Evolutionary conservation across 2,888 invertebrate species (phyloP), one percentile per base, ranked within the genome.

Genomic region (Cordilura impudica): DNA sequence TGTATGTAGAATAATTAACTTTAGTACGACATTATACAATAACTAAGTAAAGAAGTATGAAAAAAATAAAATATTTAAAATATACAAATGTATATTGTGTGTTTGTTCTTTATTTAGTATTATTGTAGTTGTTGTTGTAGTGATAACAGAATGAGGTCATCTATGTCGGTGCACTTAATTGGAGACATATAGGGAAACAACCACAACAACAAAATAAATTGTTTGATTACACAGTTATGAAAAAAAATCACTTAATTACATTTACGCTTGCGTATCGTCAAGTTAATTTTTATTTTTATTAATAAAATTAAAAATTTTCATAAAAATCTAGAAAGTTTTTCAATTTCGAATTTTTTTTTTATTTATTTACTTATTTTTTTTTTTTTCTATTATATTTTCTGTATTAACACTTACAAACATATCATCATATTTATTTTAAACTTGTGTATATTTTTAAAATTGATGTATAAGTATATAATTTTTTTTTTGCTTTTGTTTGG

Each of bases 211-310:
- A 51, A 19, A 39, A 45, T n/a, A n/a, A n/a, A n/a, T n/a, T n/a
- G n/a, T n/a, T n/a, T 19, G n/a, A 61, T 65, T 47, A 29, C 14
- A 45, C 19, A 14, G 10, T 53, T 65, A 31, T 45, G n/a, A 67
- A 51, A 51, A 67, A n/a, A 61, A 66, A 49, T 56, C 3, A 18
- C 21, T 31, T 45, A 5, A 53, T n/a, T 54, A 47, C 56, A 73
- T 58, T 61, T 80, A 81, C 82, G 82, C 82, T 82, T 81, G 82
- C 82, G 82, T 82, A 74, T n/a, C n/a, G 7, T n/a, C 12, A 4
- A 39, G n/a, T n/a, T n/a, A n/a, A 39, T 43, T 39, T 60, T 58
- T 56, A 23, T 39, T 49, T 21, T 26, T 39, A 47, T 23, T 4
- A 26, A 4, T 18, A 31, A 47, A 31, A 47, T 35, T 18, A n/a